Evolutionary conservation across 2,888 invertebrate species (phyloP).

Genomic region (Acleris literana): DNA sequence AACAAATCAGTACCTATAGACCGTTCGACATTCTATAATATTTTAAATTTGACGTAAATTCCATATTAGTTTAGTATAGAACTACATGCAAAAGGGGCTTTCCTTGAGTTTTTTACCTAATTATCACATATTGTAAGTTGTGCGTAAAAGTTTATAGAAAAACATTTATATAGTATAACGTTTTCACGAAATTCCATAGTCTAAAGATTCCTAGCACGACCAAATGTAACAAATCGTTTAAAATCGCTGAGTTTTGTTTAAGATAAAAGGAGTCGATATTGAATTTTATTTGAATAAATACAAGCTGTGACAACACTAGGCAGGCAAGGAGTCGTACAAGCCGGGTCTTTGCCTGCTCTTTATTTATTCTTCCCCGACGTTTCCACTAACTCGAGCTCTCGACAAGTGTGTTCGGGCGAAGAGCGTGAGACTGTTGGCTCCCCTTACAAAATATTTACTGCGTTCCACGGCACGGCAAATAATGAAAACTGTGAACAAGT

Average conservation of each 20-base stretch:
- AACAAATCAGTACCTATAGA: too few species aligned
- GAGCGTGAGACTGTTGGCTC: conserved; percentile 52
- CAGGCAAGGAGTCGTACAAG: conserved; percentile 36
- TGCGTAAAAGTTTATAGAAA: too few species aligned
- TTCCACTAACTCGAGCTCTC: conserved; percentile 48
- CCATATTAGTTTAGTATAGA: too few species aligned
- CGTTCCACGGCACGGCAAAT: conserved; percentile 40
- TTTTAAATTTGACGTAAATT: too few species aligned
- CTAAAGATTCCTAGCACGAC: too few species aligned
- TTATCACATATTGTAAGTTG: too few species aligned
- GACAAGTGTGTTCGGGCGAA: conserved; percentile 55
- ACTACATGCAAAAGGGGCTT: too few species aligned
- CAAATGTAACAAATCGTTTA: conserved; percentile 9
- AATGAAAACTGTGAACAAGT: conserved; percentile 42
- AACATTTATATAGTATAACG: too few species aligned
- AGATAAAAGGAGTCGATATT: conserved; percentile 36
- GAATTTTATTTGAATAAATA: conserved; percentile 46
- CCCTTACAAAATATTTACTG: conserved; percentile 54
- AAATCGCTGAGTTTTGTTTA: conserved; percentile 27
- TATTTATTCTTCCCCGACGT: conserved; percentile 52
- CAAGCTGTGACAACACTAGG: conserved; percentile 45
- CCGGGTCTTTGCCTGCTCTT: conserved; percentile 47
- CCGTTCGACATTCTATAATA: too few species aligned
- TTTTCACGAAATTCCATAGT: too few species aligned
- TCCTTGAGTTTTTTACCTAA: too few species aligned